These are phyloP conservation scores for Zaprionus africanus DNA, from an alignment of 1,140 invertebrate species.

Conservation along the genomic window DNA sequence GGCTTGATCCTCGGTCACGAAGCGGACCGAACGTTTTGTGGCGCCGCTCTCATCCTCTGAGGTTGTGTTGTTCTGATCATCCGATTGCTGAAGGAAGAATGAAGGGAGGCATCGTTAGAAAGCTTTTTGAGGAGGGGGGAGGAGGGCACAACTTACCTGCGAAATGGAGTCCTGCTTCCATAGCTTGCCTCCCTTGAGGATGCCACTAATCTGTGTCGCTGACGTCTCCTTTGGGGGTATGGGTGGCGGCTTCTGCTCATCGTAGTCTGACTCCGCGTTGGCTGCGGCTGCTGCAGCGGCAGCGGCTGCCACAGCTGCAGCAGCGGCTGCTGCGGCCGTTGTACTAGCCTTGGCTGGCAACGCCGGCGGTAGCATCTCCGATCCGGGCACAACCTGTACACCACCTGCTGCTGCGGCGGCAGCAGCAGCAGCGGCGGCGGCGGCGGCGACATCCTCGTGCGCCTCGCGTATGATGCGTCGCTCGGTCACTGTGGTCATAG, in stretches of 20 bases:
- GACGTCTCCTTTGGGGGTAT: constrained; percentile 80
- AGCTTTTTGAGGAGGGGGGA: background rate
- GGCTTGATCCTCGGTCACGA: constrained; percentile 69
- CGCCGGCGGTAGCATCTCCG: constrained; percentile 63
- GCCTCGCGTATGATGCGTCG: constrained; percentile 87
- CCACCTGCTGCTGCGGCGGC: background rate
- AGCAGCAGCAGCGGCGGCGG: background rate
- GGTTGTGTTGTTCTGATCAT: constrained; percentile 81
- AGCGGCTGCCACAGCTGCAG: constrained; percentile 30
- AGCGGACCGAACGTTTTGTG: constrained; percentile 82
- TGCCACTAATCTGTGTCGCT: constrained; percentile 86
- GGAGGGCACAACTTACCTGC: constrained; percentile 60
- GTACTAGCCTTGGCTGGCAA: constrained; percentile 71
- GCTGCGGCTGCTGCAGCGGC: constrained; percentile 21
- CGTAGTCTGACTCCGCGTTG: constrained; percentile 21
- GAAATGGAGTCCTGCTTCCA: constrained; percentile 86
- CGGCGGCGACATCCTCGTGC: constrained; percentile 60
- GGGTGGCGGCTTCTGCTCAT: constrained; percentile 68
- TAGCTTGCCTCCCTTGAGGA: constrained; percentile 87
- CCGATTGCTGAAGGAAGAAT: constrained; percentile 57
- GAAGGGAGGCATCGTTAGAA: background rate
- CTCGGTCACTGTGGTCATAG: constrained; percentile 89
- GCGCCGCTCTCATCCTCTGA: constrained; percentile 76
- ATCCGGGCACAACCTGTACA: background rate
- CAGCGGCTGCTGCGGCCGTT: constrained; percentile 40